Evolutionary conservation across 2,888 invertebrate species (phyloP).

Genomic region (Diploptera punctata): DNA sequence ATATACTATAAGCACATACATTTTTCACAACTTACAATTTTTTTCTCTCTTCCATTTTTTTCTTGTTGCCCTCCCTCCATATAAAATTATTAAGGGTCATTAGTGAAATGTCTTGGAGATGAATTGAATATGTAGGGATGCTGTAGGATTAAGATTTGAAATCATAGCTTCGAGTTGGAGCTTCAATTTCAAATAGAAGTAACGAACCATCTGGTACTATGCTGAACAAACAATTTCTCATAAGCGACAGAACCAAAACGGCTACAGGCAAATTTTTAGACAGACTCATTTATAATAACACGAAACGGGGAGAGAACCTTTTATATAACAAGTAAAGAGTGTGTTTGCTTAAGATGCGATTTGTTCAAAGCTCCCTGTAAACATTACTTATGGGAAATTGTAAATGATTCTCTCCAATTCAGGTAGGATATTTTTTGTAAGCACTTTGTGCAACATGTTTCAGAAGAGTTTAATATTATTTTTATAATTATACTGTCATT

Average conservation of each 20-base stretch:
- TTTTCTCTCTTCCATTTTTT: neutral
- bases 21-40: slow-evolving; percentile 35
- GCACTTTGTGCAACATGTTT: too few species aligned
- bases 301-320: slow-evolving; percentile 5
- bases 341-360: neutral
- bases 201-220: slow-evolving; percentile 36
- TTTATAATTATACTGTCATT: too few species aligned
- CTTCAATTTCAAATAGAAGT: slow-evolving; percentile 36
- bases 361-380: slow-evolving; percentile 10
- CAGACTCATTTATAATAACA: slow-evolving; percentile 36
- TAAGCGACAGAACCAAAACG: slow-evolving; percentile 32
- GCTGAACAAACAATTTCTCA: slow-evolving; percentile 34
- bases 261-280: slow-evolving; percentile 36
- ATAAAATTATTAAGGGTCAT: slow-evolving; percentile 40
- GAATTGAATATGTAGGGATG: slow-evolving; percentile 36
- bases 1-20: slow-evolving; percentile 20
- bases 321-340: neutral
- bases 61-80: slow-evolving; percentile 1
- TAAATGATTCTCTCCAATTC: too few species aligned
- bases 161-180: slow-evolving; percentile 1
- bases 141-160: slow-evolving; percentile 13
- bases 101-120: slow-evolving; percentile 40
- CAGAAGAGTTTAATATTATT: too few species aligned
- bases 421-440: too few species aligned
- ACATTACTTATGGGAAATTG: too few species aligned